Percentiles rank a stretch among this genome's conserved stretches.
These are phyloP conservation scores for Lipophrys pholis DNA, from an alignment of 2,113 vertebrate genomes.

Conservation along the genomic window DNA sequence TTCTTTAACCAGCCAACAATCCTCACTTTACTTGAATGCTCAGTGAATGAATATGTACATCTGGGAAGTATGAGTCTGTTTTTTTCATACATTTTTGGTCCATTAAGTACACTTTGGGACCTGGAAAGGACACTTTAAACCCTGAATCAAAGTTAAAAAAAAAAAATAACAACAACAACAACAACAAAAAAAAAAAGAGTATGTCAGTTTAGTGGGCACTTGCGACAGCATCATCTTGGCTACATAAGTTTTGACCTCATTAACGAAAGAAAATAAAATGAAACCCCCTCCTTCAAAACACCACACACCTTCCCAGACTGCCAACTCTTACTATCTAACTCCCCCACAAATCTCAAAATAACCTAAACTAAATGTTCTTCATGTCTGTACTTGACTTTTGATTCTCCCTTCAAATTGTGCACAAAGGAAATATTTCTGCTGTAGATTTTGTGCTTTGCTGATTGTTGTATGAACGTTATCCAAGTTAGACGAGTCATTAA, in stretches of 20 bases:
- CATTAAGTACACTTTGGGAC: slow-evolving; percentile 74
- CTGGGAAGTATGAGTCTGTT: slow-evolving; percentile 17
- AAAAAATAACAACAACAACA: neutral
- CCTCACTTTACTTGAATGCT: too few relatives aligned
- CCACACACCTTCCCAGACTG: slow-evolving; percentile 23
- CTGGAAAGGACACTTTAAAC: slow-evolving; percentile 68
- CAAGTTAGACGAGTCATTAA: slow-evolving; percentile 18
- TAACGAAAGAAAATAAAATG: slow-evolving; percentile 7
- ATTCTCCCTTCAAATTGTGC: slow-evolving; percentile 35
- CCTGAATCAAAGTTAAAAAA: slow-evolving; percentile 18
- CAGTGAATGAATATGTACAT: neutral
- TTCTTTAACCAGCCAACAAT: too few relatives aligned
- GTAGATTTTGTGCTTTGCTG: slow-evolving; percentile 38
- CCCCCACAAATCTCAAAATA: slow-evolving; percentile 30
- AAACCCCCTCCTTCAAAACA: slow-evolving; percentile 31
- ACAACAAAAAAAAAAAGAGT: neutral
- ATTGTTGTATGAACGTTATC: slow-evolving; percentile 18
- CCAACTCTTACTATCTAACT: slow-evolving; percentile 47
- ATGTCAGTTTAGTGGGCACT: slow-evolving; percentile 6
- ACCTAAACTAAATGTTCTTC: slow-evolving; percentile 39
- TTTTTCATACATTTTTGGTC: slow-evolving; percentile 43
- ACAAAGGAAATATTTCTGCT: neutral
- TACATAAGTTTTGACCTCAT: neutral
- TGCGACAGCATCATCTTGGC: neutral
- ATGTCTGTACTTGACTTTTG: slow-evolving; percentile 26